Evolutionary conservation across 1,140 invertebrate genomes (phyloP), one percentile per base, ranked within the genome.

Genomic region (Cheumatopsyche charites): DNA sequence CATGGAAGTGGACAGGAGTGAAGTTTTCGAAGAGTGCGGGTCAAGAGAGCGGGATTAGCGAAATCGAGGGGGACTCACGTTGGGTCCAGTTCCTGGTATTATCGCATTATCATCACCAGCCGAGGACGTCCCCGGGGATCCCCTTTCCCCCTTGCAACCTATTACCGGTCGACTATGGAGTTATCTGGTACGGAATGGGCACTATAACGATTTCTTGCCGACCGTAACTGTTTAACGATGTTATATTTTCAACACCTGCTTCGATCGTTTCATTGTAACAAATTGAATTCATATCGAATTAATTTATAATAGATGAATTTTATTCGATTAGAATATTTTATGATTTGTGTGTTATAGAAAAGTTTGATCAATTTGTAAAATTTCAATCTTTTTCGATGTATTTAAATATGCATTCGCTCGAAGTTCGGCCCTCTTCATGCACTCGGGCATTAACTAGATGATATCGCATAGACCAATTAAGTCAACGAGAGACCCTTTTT

Each of bases 31-130:
- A 58, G 55, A 23, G 55, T 21, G 55, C 55, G 23, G 55, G 55
- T 58, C 55, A 58, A 58, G 55, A 58, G 58, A 62, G 41, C 29
- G 29, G 62, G 45, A 41, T 21, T n/a, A 41, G 26, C 17, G 36
- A 63, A 41, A 23, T 12, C 12, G 62, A 58, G 55, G 62, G 62
- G 19, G 26, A 62, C 15, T 49, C 26, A 19, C 12, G 55, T 19
- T 25, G 73, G 62, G 67, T 62, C 66, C 67, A 45, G 68, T 58
- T 42, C 62, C 67, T 43, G 61, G 72, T 29, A 72, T 72, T 72
- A 72, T 73, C 68, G 68, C 67, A 70, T 73, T 73, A 73, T 65
- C 68, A 67, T 41, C 72, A 66, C 72, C 72, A 63, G 69, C 25
- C 62, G 36, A 62, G 67, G 42, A 61, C 52, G 66, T 68, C 65